Percentiles rank a stretch among this genome's conserved stretches.
Conservation (phyloP, 1,140 invertebrate genomes). For the Cryptotermes secundus region DNA sequence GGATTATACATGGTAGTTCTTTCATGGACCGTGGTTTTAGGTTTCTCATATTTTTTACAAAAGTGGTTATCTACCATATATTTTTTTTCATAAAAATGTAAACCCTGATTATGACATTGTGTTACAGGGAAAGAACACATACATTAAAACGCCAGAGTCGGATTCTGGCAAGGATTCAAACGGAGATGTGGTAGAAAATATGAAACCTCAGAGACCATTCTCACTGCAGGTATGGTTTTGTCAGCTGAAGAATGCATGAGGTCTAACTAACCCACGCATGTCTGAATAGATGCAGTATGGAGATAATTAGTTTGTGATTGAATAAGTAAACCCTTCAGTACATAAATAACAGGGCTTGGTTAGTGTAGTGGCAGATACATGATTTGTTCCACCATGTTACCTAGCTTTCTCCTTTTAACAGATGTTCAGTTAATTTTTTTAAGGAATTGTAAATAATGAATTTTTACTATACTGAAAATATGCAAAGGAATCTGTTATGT, state of each 20-base stretch:
- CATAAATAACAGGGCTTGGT: not conserved
- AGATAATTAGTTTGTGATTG: not conserved
- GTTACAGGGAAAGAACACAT: slow-evolving; percentile 61
- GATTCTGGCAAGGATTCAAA: slow-evolving; percentile 41
- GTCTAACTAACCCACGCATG: not conserved
- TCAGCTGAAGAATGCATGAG: slow-evolving; percentile 21
- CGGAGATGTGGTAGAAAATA: slow-evolving; percentile 39
- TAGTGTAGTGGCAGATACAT: not conserved
- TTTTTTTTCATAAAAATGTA: not conserved
- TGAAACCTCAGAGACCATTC: slow-evolving; percentile 63
- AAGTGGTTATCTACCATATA: not conserved
- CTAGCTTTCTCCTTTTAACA: too few relatives aligned
- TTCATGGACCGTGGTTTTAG: too few relatives aligned
- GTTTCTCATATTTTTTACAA: not conserved
- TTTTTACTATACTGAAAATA: too few relatives aligned
- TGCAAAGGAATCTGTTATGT: too few relatives aligned
- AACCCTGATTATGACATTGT: slow-evolving; percentile 40
- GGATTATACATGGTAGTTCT: too few relatives aligned
- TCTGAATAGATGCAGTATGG: not conserved
- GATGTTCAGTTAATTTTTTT: too few relatives aligned
- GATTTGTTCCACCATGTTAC: too few relatives aligned
- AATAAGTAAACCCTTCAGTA: not conserved
- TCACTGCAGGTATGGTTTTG: slow-evolving; percentile 59
- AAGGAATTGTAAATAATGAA: too few relatives aligned
- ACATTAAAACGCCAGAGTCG: slow-evolving; percentile 55